Conservation (phyloP, 2,113 vertebrate genomes). For the Sinocyclocheilus maitianheensis region DNA sequence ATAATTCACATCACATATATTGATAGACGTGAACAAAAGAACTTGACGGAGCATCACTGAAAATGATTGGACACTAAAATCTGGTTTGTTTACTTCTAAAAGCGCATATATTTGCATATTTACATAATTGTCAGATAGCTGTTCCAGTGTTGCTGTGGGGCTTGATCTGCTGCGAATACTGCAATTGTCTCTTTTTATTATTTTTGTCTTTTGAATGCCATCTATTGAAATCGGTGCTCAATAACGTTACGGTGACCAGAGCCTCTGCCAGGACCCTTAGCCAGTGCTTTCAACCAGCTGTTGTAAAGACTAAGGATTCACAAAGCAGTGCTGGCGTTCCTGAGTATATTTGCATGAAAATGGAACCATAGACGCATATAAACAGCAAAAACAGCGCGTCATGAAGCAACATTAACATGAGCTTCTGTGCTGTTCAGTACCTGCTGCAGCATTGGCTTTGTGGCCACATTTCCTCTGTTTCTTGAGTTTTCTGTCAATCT, state of each 20-base stretch:
- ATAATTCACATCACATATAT: not conserved
- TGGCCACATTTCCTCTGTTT: not conserved
- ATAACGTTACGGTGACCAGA: not conserved
- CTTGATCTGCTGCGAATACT: not conserved
- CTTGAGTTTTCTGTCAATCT: not conserved
- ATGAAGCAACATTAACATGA: not conserved
- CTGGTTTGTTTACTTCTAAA: not conserved
- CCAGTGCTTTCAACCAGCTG: not conserved
- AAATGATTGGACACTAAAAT: not conserved
- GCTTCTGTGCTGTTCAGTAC: not conserved
- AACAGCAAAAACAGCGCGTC: not conserved
- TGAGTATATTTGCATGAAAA: slow-evolving; percentile 6
- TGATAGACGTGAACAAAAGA: not conserved
- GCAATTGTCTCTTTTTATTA: not conserved
- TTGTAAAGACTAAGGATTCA: not conserved
- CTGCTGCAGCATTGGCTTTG: not conserved
- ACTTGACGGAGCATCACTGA: not conserved
- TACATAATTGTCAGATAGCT: not conserved
- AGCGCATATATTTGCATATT: slow-evolving; percentile 3
- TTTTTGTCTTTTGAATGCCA: not conserved
- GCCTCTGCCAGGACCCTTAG: not conserved
- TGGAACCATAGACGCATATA: not conserved
- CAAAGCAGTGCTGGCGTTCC: not conserved
- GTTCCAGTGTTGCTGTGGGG: slow-evolving; percentile 9
- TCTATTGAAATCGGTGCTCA: too few species aligned